Evolutionary conservation across 2,797 vertebrate genomes (phyloP).

Genomic region (Sebastes dallii): DNA sequence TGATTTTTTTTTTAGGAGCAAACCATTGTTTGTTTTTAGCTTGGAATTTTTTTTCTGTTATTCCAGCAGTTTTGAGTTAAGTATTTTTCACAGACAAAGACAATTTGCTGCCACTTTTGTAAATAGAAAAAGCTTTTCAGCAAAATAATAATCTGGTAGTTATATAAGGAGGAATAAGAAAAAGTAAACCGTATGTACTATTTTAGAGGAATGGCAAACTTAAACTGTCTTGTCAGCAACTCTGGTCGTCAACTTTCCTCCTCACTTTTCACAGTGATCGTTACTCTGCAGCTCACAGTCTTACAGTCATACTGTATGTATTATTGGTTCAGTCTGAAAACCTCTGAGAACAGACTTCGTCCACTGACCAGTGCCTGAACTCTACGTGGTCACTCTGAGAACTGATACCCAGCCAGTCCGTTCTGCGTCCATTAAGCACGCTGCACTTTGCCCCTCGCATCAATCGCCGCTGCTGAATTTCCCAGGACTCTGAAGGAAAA

Average conservation of each 20-base stretch:
- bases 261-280: background rate
- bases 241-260: background rate
- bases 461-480: slow-evolving; percentile 58
- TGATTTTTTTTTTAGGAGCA: background rate
- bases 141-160: background rate
- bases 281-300: background rate
- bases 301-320: background rate
- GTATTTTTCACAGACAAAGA: background rate
- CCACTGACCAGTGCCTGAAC: slow-evolving; percentile 58
- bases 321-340: background rate
- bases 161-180: background rate
- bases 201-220: background rate
- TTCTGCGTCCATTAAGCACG: slow-evolving; percentile 24
- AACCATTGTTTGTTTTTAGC: background rate
- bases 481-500: slow-evolving; percentile 72
- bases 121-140: background rate
- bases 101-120: background rate
- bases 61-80: background rate
- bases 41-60: background rate
- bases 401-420: slow-evolving; percentile 50
- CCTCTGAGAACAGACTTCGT: slow-evolving; percentile 34
- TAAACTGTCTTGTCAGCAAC: background rate
- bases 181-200: background rate
- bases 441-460: slow-evolving; percentile 30
- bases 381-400: slow-evolving; percentile 48